Percentiles rank a stretch among this genome's conserved stretches.
Conservation (phyloP, 2,113 vertebrate genomes). For the Brachirus orientalis region DNA sequence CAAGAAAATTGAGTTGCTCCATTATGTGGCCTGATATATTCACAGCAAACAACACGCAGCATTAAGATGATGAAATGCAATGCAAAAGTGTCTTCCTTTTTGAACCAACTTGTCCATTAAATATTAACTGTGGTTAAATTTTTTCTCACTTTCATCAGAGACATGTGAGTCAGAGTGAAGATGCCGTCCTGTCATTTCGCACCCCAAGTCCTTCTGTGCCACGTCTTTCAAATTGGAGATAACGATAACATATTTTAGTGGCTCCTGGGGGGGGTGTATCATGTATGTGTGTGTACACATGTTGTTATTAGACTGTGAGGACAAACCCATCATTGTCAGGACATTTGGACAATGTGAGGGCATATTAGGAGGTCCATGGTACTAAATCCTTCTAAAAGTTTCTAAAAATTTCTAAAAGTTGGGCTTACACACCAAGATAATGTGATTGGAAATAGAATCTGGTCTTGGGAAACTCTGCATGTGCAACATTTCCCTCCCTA, state of each 20-base stretch:
- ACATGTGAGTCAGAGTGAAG: slow-evolving; percentile 43
- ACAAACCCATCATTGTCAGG: too few species aligned
- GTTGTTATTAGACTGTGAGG: neutral
- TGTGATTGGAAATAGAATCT: too few species aligned
- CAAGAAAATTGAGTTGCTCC: slow-evolving; percentile 17
- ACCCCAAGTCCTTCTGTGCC: slow-evolving; percentile 36
- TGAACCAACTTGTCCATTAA: slow-evolving; percentile 62
- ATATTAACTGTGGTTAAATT: slow-evolving; percentile 64
- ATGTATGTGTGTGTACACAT: slow-evolving; percentile 6
- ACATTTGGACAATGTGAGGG: too few species aligned
- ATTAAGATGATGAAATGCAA: slow-evolving; percentile 75
- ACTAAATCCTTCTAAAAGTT: too few species aligned
- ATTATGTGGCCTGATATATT: slow-evolving; percentile 46
- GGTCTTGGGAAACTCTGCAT: too few species aligned
- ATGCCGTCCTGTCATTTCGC: slow-evolving; percentile 53
- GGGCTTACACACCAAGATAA: too few species aligned
- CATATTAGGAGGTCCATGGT: too few species aligned
- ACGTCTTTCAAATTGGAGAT: slow-evolving; percentile 52
- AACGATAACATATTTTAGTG: slow-evolving; percentile 58
- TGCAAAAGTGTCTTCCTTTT: slow-evolving; percentile 62
- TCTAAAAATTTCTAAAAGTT: too few species aligned
- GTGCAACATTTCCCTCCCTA: too few species aligned
- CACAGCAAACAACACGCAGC: slow-evolving; percentile 60
- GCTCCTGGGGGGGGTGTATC: slow-evolving; percentile 11
- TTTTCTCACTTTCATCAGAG: slow-evolving; percentile 62